Conservation (phyloP, 2,888 invertebrate species). For the Polydrusus tereticollis region DNA sequence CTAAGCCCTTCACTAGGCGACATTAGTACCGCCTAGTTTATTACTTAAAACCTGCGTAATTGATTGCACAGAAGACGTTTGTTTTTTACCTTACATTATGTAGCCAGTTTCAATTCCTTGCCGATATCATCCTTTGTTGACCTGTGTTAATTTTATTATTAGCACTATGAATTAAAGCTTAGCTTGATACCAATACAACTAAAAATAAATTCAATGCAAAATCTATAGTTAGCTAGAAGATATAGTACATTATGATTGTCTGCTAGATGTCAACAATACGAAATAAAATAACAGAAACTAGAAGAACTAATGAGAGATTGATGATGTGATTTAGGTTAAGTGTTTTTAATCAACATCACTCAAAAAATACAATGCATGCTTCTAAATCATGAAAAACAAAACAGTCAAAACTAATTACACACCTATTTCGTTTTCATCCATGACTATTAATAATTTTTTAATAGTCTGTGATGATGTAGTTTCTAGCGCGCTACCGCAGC, state of each 20-base stretch:
- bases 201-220: neutral
- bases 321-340: neutral
- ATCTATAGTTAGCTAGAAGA: too few species aligned
- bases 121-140: too few species aligned
- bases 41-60: too few species aligned
- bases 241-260: too few species aligned
- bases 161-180: neutral
- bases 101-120: too few species aligned
- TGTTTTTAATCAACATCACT: neutral
- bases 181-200: neutral
- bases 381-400: slow-evolving; percentile 39
- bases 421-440: slow-evolving; percentile 63
- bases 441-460: slow-evolving; percentile 56
- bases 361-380: slow-evolving; percentile 42
- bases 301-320: neutral
- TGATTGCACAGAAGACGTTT: too few species aligned
- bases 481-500: slow-evolving; percentile 17
- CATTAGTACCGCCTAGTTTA: too few species aligned
- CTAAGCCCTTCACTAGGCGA: too few species aligned
- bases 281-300: neutral
- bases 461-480: slow-evolving; percentile 27
- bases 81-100: too few species aligned
- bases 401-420: slow-evolving; percentile 57
- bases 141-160: too few species aligned
- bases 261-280: too few species aligned